phyloP scores from a whole-genome alignment of 1,140 invertebrate genomes.

The Drosophila leontia region DNA sequence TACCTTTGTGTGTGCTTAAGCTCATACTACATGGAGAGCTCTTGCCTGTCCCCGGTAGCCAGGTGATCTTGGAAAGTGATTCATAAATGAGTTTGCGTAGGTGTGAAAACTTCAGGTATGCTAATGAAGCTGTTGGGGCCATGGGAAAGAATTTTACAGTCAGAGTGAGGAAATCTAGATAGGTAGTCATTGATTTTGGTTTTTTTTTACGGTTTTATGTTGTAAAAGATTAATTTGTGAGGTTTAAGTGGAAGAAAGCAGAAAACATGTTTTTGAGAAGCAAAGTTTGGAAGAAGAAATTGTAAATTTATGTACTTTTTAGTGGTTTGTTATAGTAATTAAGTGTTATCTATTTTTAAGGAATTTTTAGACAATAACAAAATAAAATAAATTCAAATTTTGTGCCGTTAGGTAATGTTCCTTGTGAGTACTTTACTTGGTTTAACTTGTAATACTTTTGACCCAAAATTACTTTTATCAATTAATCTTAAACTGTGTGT shows the following conservation, averaged over 20 bases:
- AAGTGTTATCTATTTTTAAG: not conserved
- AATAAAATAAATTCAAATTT: not conserved
- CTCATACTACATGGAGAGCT: constrained; percentile 35
- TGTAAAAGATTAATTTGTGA: not conserved
- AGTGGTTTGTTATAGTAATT: not conserved
- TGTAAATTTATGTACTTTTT: not conserved
- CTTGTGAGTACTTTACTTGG: not conserved
- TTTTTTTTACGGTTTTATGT: not conserved
- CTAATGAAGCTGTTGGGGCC: constrained; percentile 30
- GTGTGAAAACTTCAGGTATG: constrained; percentile 39
- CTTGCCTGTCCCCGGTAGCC: constrained; percentile 1
- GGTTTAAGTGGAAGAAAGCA: not conserved
- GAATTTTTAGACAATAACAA: not conserved
- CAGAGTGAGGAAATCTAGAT: constrained; percentile 3
- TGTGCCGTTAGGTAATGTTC: not conserved
- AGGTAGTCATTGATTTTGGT: constrained; percentile 1
- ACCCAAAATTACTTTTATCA: constrained; percentile 14
- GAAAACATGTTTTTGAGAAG: not conserved
- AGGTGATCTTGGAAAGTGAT: constrained; percentile 16
- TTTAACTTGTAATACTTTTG: not conserved
- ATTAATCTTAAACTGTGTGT: constrained; percentile 9
- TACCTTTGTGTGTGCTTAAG: constrained; percentile 19
- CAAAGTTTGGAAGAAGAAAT: not conserved
- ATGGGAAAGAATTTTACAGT: constrained; percentile 17
- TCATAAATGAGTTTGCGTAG: constrained; percentile 33